These are phyloP conservation scores for Babylonia areolata DNA, from an alignment of 1,140 invertebrate genomes.

Conservation along the genomic window DNA sequence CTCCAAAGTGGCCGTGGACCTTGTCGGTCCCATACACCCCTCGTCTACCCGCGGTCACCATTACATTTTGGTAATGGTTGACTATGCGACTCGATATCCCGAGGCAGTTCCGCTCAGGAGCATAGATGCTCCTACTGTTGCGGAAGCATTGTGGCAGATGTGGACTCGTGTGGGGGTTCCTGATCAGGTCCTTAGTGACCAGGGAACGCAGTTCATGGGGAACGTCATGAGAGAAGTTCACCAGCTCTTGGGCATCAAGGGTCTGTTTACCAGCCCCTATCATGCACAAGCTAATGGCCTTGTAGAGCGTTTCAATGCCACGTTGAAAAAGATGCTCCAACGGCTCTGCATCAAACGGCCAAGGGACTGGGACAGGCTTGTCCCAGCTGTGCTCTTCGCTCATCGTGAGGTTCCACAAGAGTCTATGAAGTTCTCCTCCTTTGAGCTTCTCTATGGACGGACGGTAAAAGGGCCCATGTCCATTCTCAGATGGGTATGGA, in stretches of 20 bases:
- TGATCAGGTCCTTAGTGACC: conserved; percentile 39
- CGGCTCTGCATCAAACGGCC: conserved; percentile 55
- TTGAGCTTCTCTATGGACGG: conserved; percentile 63
- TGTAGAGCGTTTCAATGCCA: conserved; percentile 40
- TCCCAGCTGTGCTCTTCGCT: conserved; percentile 60
- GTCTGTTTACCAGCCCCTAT: conserved; percentile 39
- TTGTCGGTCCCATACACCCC: conserved; percentile 48
- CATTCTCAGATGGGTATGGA: conserved; percentile 57
- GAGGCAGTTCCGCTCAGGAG: conserved; percentile 40
- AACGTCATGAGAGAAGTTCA: conserved; percentile 12
- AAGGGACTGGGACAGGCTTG: conserved; percentile 45
- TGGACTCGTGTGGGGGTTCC: conserved; percentile 72
- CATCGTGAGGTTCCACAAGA: conserved; percentile 56
- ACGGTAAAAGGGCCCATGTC: conserved; percentile 54
- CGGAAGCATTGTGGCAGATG: conserved; percentile 46
- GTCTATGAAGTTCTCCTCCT: conserved; percentile 60
- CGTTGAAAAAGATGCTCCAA: conserved; percentile 53
- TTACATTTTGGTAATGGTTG: conserved; percentile 44
- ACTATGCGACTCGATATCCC: conserved; percentile 51
- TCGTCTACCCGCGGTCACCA: conserved; percentile 30
- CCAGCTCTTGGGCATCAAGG: conserved; percentile 33
- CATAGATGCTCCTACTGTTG: conserved; percentile 37
- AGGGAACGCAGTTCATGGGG: conserved; percentile 11
- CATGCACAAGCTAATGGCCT: conserved; percentile 46
- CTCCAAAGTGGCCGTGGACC: conserved; percentile 48